Evolutionary conservation across 2,113 vertebrate species (phyloP), one percentile per base, ranked within the genome.

Genomic region (Alouatta palliata): DNA sequence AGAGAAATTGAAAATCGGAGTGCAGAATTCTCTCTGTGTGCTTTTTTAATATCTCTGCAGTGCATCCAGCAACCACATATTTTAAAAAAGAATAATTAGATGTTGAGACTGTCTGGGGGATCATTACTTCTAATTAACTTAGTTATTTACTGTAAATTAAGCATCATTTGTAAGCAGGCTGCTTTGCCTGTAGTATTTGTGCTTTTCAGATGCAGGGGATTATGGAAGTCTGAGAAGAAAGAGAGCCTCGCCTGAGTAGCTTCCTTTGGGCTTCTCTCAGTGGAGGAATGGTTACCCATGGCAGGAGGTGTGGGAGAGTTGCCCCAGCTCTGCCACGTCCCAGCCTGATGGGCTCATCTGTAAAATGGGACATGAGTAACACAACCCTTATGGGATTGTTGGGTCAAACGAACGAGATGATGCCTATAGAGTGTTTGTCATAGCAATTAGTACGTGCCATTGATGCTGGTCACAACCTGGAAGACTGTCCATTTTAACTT

Each of bases 71-170:
- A 98, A 95, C 96, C 98, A 97, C 98, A 97, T 96, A 97, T 97
- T 99, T 98, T 90, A 95, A 97, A 83, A 98, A 98, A 98, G 98
- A 98, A 99, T 99, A 99, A 99, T 99, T 99, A 99, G 99, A 99
- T 94, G 98, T 94, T 95, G 98, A 98, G 99, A 98, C 98, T 98
- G 98, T 99, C 99, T 98, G 98, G 99, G 98, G 97, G 98, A 99
- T 99, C 99, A 99, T 99, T 99, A 99, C 99, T 99, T 99, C 98
- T 99, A 99, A 99, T 99, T 99, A 99, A 99, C 97, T 99, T 97
- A 98, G 98, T 99, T 99, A 99, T 99, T 99, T 99, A 99, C 98
- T 98, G 98, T 98, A 98, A 99, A 98, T 99, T 99, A 99, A 98
- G 99, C 98, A 98, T 98, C 98, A 93, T 98, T 98, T 98, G 98